phyloP scores from a whole-genome alignment of 2,888 invertebrate species.

The Aspidiotus rigidus region DNA sequence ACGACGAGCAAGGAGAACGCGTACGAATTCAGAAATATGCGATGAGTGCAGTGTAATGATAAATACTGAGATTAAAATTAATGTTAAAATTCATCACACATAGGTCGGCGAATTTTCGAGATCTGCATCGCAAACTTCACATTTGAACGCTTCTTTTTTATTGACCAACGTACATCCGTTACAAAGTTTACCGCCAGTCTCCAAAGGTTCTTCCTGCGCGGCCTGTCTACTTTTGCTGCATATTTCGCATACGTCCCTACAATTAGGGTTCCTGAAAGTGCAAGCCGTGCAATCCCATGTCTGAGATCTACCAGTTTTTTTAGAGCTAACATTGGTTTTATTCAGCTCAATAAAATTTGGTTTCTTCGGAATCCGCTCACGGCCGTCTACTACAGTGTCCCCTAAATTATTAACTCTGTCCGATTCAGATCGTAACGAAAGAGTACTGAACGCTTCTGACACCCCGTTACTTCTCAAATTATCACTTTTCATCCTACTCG shows the following conservation, averaged over 20 bases:
- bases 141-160: slow-evolving; percentile 52
- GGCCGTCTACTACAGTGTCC: background rate
- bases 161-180: slow-evolving; percentile 68
- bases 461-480: background rate
- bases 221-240: slow-evolving; percentile 56
- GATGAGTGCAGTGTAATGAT: too few species aligned
- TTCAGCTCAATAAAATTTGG: background rate
- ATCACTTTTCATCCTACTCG: background rate
- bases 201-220: slow-evolving; percentile 56
- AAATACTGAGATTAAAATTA: too few species aligned
- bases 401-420: background rate
- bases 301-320: background rate
- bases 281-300: slow-evolving; percentile 63
- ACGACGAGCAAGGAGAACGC: too few species aligned
- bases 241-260: slow-evolving; percentile 59
- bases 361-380: background rate
- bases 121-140: slow-evolving; percentile 60
- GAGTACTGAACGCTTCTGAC: background rate
- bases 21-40: too few species aligned
- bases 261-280: slow-evolving; percentile 55
- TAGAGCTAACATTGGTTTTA: background rate
- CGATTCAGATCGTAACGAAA: background rate
- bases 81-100: slow-evolving; percentile 45
- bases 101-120: slow-evolving; percentile 68
- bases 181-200: slow-evolving; percentile 65